Conservation (phyloP, 2,797 vertebrate genomes). For the Selene dorsalis region DNA sequence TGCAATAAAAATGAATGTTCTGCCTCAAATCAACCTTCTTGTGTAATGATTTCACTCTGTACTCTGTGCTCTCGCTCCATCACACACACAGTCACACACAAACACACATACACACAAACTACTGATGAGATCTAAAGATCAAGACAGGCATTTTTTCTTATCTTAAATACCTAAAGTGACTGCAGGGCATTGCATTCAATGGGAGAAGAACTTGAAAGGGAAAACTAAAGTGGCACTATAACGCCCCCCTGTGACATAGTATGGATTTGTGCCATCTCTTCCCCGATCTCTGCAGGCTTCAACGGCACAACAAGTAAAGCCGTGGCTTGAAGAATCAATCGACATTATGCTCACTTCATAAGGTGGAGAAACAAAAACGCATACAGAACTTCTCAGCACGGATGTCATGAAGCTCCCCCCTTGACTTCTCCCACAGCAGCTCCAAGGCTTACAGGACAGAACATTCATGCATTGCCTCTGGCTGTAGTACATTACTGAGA, state of each 20-base stretch:
- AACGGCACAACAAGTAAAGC: neutral
- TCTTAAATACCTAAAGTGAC: neutral
- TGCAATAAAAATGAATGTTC: neutral
- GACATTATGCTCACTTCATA: conserved; percentile 7
- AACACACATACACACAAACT: neutral
- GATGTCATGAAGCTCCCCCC: conserved; percentile 26
- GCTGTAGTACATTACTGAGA: conserved; percentile 10
- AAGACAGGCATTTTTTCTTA: neutral
- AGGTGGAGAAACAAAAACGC: neutral
- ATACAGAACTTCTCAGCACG: neutral
- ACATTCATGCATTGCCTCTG: conserved; percentile 37
- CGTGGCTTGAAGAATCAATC: neutral
- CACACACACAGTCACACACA: neutral
- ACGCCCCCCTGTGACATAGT: neutral
- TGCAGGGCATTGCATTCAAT: neutral
- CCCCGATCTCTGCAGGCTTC: too few species aligned
- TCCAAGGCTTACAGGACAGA: conserved; percentile 31
- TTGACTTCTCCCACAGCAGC: conserved; percentile 34
- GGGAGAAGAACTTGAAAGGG: neutral
- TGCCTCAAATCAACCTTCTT: neutral
- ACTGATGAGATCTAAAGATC: neutral
- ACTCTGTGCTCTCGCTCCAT: neutral
- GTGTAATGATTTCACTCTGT: neutral
- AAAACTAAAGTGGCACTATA: neutral
- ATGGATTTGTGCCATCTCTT: neutral